These are phyloP conservation scores for Chloroceryle aenea DNA, from an alignment of 2,113 vertebrate genomes.

Conservation along the genomic window DNA sequence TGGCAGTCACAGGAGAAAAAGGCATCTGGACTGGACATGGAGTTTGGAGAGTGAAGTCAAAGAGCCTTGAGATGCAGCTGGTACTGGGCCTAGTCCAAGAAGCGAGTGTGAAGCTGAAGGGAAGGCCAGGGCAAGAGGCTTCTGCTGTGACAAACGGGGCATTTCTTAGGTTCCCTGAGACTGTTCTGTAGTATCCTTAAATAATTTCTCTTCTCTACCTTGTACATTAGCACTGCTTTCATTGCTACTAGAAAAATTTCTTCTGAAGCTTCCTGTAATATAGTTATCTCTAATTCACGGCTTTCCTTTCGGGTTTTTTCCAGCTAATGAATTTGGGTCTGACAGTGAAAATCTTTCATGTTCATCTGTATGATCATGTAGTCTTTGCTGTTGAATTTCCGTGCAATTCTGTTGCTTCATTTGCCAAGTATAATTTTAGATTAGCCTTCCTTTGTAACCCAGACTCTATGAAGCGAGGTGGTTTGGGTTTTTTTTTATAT, in stretches of 20 bases:
- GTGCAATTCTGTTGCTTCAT: not conserved
- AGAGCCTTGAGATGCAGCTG: not conserved
- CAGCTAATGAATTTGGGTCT: not conserved
- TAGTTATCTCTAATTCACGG: not conserved
- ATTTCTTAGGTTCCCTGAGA: not conserved
- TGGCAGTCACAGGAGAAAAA: not conserved
- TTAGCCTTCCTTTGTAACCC: not conserved
- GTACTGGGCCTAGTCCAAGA: not conserved
- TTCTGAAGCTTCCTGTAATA: not conserved
- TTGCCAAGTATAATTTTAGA: not conserved
- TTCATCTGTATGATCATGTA: not conserved
- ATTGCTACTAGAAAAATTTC: not conserved
- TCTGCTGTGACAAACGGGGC: rapidly evolving
- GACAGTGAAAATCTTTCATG: not conserved
- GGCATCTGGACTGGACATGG: not conserved
- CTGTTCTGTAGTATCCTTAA: not conserved
- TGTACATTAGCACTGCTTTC: not conserved
- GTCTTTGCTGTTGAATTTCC: not conserved
- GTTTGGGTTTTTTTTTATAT: not conserved
- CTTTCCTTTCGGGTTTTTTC: not conserved
- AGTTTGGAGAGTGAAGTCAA: not conserved
- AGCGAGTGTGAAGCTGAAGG: not conserved
- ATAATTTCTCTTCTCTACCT: not conserved
- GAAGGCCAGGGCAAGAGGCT: not conserved
- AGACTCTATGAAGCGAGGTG: not conserved